Conservation (phyloP, 2,797 vertebrate species). For the Myiothlypis chrysogaster region DNA sequence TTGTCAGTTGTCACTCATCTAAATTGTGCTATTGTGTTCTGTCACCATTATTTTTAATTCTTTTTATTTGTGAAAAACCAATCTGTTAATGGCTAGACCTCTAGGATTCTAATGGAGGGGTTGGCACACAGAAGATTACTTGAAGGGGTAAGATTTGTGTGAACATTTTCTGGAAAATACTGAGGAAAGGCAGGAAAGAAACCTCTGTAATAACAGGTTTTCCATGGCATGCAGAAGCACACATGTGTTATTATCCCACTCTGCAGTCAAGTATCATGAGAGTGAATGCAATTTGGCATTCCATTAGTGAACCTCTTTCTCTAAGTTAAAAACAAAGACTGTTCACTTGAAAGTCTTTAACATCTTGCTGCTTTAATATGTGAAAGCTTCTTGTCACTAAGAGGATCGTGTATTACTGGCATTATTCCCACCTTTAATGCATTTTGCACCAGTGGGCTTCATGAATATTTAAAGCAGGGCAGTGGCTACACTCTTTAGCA, state of each 20-base stretch:
- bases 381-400: conserved; percentile 67
- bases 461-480: conserved; percentile 76
- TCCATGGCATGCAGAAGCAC: not conserved
- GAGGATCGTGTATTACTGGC: conserved; percentile 66
- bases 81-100: not conserved
- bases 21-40: conserved; percentile 17
- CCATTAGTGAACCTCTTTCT: conserved; percentile 61
- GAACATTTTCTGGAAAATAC: not conserved
- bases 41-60: conserved; percentile 22
- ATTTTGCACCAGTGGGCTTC: conserved; percentile 64
- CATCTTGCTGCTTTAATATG: conserved; percentile 66
- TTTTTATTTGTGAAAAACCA: conserved; percentile 10
- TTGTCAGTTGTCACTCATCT: not conserved
- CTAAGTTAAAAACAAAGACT: conserved; percentile 62
- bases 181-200: conserved; percentile 9
- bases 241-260: conserved; percentile 6
- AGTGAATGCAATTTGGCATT: conserved; percentile 45
- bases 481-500: conserved; percentile 52
- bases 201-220: conserved; percentile 6
- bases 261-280: conserved; percentile 3
- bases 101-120: not conserved
- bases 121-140: not conserved
- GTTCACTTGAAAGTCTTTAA: conserved; percentile 71
- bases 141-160: not conserved
- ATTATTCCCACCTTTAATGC: conserved; percentile 74